Evolutionary conservation across 2,113 vertebrate species (phyloP), one percentile per base, ranked within the genome.

Genomic region (Ochotona princeps): DNA sequence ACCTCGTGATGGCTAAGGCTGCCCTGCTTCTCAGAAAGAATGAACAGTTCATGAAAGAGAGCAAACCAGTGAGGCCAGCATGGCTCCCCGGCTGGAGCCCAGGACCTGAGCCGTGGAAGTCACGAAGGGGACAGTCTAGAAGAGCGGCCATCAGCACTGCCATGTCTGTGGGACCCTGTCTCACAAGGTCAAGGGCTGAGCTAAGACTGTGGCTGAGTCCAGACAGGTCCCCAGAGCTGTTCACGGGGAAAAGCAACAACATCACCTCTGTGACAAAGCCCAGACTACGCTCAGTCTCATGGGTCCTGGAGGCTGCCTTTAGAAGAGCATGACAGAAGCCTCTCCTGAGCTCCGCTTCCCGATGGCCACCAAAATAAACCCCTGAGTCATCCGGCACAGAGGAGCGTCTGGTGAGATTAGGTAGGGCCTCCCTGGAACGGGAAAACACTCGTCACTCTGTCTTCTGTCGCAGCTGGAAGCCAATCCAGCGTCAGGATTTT

Each of bases 1-100:
- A 38, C 76, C 35, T 66, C 1, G 69, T 63, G 14, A 57, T 57
- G 51, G 89, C 92, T 28, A 80, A 47, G 0, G 35, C 26, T 25
- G 66, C 73, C 83, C 82, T 93, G 23, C 80, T 87, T 72, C 80
- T 76, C 20, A 93, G 32, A 60, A 66, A 81, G 9, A 94, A 94
- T 61, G 35, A 70, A 25, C 20, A 63, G 26, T 80, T 83, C 26
- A 30, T 14, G 6, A 81, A 81, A 73, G 51, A 85, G 57, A 95
- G 44, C 73, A 91, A 67, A 17, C 75, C 10, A 0, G 60, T 94
- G n/a, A 96, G 60, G 38, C 94, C 76, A 54, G 69, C 51, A 74
- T 92, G 66, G 12, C 73, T 21, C 23, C 73, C n/a, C 61, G 94
- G 75, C 15, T 75, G 57, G 47, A 91, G 51, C 17, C 15, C 7